Evolutionary conservation across 2,888 invertebrate species (phyloP).

Genomic region (Tenthredo distinguenda): DNA sequence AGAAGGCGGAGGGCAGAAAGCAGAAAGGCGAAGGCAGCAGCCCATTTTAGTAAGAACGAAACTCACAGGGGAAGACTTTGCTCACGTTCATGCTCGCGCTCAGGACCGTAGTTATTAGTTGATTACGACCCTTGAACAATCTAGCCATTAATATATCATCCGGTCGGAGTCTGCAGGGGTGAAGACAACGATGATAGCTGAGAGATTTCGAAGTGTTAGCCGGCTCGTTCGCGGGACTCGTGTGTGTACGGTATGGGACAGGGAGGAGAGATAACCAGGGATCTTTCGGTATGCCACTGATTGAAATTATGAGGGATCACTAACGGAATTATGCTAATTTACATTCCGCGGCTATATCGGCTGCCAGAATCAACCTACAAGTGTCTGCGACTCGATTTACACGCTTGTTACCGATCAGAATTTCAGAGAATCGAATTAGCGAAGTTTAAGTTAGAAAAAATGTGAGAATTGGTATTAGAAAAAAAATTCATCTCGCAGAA

Average conservation of each 20-base stretch:
- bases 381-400: not conserved
- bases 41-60: not conserved
- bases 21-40: not conserved
- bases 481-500: not conserved
- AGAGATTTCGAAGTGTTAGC: not conserved
- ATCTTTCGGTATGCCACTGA: conserved; percentile 39
- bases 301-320: conserved; percentile 40
- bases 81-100: not conserved
- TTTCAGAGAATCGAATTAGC: not conserved
- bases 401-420: not conserved
- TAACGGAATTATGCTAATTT: conserved; percentile 1
- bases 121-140: conserved; percentile 54
- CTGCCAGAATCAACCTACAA: not conserved
- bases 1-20: not conserved
- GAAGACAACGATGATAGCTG: conserved; percentile 20
- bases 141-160: conserved; percentile 50
- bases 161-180: not conserved
- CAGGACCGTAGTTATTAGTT: conserved; percentile 51
- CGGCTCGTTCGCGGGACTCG: not conserved
- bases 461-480: not conserved
- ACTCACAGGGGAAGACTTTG: not conserved
- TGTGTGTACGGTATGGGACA: not conserved
- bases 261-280: not conserved
- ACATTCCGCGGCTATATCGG: conserved; percentile 10
- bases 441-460: not conserved